Percentiles rank a stretch among this genome's conserved stretches.
phyloP scores from a whole-genome alignment of 1,140 invertebrate species.

The Drosophila melanogaster region Release_6_plus_ISO1_MT NT_037436.4:12996001-12996500 shows the following conservation, averaged over 20 bases:
- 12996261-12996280: constrained; percentile 93
- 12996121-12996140: constrained; percentile 91
- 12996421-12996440: constrained; percentile 88
- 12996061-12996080: constrained; percentile 86
- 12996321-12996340: constrained; percentile 88
- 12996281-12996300: constrained; percentile 95
- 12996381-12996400: constrained; percentile 88
- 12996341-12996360: constrained; percentile 90
- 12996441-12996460: constrained; percentile 89
- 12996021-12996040: constrained; percentile 93
- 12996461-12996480: constrained; percentile 89
- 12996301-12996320: constrained; percentile 90
- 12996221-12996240: constrained; percentile 89
- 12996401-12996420: constrained; percentile 88
- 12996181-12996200: constrained; percentile 93
- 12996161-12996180: constrained; percentile 92
- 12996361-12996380: constrained; percentile 91
- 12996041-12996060: constrained; percentile 93
- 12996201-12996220: constrained; percentile 94
- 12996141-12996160: constrained; percentile 95
- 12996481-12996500: constrained; percentile 91
- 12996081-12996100: constrained; percentile 92
- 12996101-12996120: constrained; percentile 90
- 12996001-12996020: constrained; percentile 96
- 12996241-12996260: constrained; percentile 93